Evolutionary conservation across 2,888 invertebrate species (phyloP), one percentile per base, ranked within the genome.

Genomic region (Isotomurus palustris): DNA sequence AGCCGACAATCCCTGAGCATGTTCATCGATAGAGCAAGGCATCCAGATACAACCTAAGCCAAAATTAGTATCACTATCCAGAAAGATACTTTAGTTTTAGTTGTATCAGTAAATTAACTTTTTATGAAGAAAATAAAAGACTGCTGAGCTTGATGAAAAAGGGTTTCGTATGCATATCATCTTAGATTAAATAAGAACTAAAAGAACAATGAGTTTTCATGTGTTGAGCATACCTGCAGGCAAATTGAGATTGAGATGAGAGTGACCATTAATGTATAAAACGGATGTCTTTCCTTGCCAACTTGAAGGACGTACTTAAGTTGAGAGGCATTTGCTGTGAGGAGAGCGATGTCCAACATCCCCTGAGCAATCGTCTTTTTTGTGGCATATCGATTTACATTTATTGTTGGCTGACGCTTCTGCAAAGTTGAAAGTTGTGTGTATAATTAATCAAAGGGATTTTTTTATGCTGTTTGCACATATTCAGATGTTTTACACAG

Each of bases 281-380:
- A 91, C 76, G 90, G 88, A 75, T 91, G 89, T 72, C 85, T 84
- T 40, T 86, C 83, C 4, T 90, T 35, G 87, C 86, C 61, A 38
- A 70, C 63, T 80, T 87, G 88, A 0, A 91, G 80, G 28, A 91
- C 85, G 72, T 91, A 91, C 75, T 91, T 91, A 35, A 91, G 78
- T 74, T 91, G 91, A 0, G 89, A 88, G 3, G 91, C 91, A 74
- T 91, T 91, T 4, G 63, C 63, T 1, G 91, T 91, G 50, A 91
- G 78, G 64, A 91, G 77, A 1, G 91, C 91, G 57, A 91, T 88
- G 75, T 91, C 91, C 70, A 91, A 80, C 84, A 91, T 87, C 3
- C 59, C 59, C 79, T 91, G 91, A 0, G 91, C 90, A 57, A 91
- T 89, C 0, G 91, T 91, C 77, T 92, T 92, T 76, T 91, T 92